Percentiles rank a stretch among this genome's conserved stretches.
Evolutionary conservation across 1,140 invertebrate species (phyloP).

Genomic region (Drosophila erecta): DNA sequence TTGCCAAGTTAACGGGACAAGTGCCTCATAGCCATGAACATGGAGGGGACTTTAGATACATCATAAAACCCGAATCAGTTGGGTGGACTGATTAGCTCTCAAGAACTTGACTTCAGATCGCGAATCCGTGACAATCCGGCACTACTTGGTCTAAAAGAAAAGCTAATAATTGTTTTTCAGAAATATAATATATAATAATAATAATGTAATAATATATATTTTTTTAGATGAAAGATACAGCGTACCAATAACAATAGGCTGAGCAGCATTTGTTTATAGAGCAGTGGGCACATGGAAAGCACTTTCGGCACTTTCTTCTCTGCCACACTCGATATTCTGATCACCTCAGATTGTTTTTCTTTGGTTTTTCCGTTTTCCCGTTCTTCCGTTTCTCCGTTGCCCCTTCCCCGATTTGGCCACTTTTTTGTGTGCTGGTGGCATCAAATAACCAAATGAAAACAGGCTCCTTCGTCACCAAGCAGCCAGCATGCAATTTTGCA

Average conservation of each 20-base stretch:
- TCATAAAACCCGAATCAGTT: constrained; percentile 19
- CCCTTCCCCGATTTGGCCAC: neutral
- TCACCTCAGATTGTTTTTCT: constrained; percentile 15
- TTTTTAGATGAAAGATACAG: too few species aligned
- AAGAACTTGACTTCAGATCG: neutral
- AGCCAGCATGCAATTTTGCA: neutral
- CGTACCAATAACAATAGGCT: too few species aligned
- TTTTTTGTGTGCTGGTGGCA: constrained; percentile 13
- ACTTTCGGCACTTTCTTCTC: neutral
- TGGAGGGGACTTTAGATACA: constrained; percentile 30
- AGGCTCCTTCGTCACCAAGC: neutral
- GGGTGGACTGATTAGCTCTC: constrained; percentile 9
- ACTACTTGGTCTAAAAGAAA: too few species aligned
- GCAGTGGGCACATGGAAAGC: neutral
- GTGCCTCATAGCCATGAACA: constrained; percentile 11
- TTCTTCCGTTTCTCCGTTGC: too few species aligned
- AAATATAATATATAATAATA: too few species aligned
- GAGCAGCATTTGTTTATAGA: too few species aligned
- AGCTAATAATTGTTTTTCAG: too few species aligned
- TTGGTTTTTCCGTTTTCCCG: neutral
- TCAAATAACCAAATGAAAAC: constrained; percentile 48
- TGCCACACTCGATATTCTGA: constrained; percentile 15
- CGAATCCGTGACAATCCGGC: neutral
- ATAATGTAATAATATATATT: too few species aligned
- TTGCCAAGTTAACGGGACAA: constrained; percentile 11